These are phyloP conservation scores for Cantharis rustica DNA, from an alignment of 2,888 invertebrate species.

Conservation along the genomic window DNA sequence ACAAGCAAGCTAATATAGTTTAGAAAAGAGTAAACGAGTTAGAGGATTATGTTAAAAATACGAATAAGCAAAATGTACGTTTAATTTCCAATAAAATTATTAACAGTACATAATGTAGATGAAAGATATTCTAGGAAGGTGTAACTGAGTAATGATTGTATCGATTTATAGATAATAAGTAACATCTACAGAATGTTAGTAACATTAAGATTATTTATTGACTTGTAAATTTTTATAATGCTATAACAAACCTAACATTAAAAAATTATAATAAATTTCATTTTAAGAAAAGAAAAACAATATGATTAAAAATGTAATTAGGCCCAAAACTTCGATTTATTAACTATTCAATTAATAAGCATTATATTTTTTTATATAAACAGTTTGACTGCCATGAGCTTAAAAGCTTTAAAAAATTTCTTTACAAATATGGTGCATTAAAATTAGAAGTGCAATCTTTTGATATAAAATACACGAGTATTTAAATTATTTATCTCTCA, in stretches of 20 bases:
- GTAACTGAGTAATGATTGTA: conserved; percentile 45
- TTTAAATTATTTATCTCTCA: neutral
- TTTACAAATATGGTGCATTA: neutral
- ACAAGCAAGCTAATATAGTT: neutral
- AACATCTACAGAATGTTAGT: conserved; percentile 29
- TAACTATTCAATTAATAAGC: conserved; percentile 2
- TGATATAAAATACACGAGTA: neutral
- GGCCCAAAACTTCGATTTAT: conserved; percentile 19
- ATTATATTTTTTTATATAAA: conserved; percentile 1
- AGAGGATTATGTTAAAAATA: conserved; percentile 5
- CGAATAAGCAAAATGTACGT: conserved; percentile 47
- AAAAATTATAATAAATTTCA: neutral
- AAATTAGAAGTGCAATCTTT: neutral
- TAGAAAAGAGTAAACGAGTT: neutral
- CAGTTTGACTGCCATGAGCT: neutral
- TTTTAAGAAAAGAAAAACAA: neutral
- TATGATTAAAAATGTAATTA: conserved; percentile 1
- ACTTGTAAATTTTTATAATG: conserved; percentile 15
- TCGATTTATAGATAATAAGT: conserved; percentile 42
- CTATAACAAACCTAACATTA: neutral
- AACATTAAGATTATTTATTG: conserved; percentile 22
- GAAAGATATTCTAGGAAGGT: conserved; percentile 6
- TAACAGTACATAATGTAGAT: conserved; percentile 30
- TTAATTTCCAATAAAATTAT: conserved; percentile 49
- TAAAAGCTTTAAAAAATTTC: neutral